Conservation (phyloP, 2,113 vertebrate species). For the Rallus limicola region DNA sequence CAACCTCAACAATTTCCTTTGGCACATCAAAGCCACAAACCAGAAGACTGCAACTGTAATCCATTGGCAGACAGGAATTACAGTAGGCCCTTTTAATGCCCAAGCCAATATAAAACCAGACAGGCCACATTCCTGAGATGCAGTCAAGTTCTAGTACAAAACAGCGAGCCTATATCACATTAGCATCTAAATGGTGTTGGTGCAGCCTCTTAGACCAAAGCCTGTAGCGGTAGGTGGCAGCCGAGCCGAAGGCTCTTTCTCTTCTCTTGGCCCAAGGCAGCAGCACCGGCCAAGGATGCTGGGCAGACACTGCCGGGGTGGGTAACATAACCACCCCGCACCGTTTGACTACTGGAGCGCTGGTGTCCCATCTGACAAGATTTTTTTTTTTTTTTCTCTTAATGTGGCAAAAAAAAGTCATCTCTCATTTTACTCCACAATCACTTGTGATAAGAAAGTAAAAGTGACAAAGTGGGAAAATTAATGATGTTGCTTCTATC, state of each 20-base stretch:
- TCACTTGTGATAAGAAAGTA: not conserved
- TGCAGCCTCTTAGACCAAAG: constrained; percentile 15
- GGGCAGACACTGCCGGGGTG: not conserved
- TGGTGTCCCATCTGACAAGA: too few species aligned
- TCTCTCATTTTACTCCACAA: not conserved
- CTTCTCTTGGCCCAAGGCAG: not conserved
- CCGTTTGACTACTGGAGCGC: accelerated
- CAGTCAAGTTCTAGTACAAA: constrained; percentile 58
- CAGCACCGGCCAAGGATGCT: not conserved
- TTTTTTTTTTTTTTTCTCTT: not conserved
- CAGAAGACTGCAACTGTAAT: not conserved
- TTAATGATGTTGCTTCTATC: not conserved
- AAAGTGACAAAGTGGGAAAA: not conserved
- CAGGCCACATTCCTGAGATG: constrained; percentile 41
- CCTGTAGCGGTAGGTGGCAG: not conserved
- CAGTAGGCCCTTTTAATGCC: not conserved
- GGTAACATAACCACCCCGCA: not conserved
- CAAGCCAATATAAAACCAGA: constrained; percentile 49
- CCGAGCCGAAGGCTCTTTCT: too few species aligned
- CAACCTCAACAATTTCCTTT: not conserved
- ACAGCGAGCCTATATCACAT: not conserved
- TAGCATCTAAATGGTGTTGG: constrained; percentile 40
- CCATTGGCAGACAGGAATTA: not conserved
- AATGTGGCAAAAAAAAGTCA: not conserved
- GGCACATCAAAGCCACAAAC: not conserved